Evolutionary conservation across 2,888 invertebrate genomes (phyloP).

Genomic region (Siphlonurus alternatus): DNA sequence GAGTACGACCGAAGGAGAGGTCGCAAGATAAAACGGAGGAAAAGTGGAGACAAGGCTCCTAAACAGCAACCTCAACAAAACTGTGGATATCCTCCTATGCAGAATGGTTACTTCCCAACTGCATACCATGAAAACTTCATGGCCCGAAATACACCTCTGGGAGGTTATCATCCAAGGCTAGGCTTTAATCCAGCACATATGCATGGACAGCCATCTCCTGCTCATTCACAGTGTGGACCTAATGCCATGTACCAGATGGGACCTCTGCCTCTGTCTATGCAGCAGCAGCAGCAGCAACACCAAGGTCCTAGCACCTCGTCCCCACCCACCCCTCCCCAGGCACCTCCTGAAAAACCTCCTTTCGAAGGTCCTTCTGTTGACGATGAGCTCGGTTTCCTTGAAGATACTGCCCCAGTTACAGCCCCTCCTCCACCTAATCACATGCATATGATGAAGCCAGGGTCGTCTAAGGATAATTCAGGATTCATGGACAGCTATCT

Average conservation of each 20-base stretch:
- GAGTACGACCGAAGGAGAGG: background rate
- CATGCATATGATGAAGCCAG: background rate
- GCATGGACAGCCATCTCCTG: background rate
- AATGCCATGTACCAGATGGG: background rate
- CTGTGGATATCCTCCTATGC: background rate
- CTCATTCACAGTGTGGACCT: background rate
- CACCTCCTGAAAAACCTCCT: background rate
- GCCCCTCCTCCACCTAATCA: background rate
- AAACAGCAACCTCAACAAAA: background rate
- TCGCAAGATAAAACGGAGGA: background rate
- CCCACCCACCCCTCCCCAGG: background rate
- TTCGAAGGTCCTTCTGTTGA: conserved; percentile 25
- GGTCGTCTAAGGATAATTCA: conserved; percentile 29
- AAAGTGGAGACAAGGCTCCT: background rate
- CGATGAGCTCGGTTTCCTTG: conserved; percentile 69
- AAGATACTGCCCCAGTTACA: conserved; percentile 28
- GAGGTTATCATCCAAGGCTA: background rate
- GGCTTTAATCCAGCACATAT: background rate
- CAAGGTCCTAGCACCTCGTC: conserved; percentile 13
- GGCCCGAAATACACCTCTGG: background rate
- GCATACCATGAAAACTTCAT: background rate
- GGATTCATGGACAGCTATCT: conserved; percentile 79
- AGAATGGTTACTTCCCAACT: background rate
- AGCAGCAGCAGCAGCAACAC: conserved; percentile 18
- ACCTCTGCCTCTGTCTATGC: conserved; percentile 20